Evolutionary conservation across 2,113 vertebrate species (phyloP).

Genomic region (Fulmarus glacialis): DNA sequence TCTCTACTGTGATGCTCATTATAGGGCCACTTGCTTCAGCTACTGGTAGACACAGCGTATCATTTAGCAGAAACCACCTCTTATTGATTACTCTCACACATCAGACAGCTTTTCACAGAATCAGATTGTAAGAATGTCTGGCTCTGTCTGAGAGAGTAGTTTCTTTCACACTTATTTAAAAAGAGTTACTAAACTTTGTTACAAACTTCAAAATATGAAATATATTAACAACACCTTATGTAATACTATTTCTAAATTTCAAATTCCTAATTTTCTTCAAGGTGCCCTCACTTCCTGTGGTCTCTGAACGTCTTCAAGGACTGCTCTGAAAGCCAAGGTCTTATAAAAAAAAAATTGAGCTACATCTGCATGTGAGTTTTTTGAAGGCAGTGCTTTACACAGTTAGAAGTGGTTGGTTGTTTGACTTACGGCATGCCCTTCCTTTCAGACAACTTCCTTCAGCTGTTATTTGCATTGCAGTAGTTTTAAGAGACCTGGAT

Average conservation of each 20-base stretch:
- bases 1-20: constrained; percentile 66
- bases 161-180: neutral
- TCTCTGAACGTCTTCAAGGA: neutral
- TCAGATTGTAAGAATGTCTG: neutral
- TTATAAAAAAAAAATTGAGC: neutral
- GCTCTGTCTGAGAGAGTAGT: neutral
- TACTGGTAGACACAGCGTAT: neutral
- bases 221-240: neutral
- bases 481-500: neutral
- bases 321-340: neutral
- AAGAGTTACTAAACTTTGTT: neutral
- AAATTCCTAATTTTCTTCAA: neutral
- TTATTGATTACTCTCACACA: constrained; percentile 5
- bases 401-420: neutral
- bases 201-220: neutral
- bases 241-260: neutral
- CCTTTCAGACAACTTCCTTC: neutral
- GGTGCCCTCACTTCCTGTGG: neutral
- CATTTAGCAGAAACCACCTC: constrained; percentile 32
- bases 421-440: neutral
- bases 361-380: neutral
- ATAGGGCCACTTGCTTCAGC: constrained; percentile 48
- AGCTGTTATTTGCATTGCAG: neutral
- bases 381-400: neutral
- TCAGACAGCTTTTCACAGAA: neutral